Conservation (phyloP, 2,888 invertebrate species). For the Melanargia galathea region DNA sequence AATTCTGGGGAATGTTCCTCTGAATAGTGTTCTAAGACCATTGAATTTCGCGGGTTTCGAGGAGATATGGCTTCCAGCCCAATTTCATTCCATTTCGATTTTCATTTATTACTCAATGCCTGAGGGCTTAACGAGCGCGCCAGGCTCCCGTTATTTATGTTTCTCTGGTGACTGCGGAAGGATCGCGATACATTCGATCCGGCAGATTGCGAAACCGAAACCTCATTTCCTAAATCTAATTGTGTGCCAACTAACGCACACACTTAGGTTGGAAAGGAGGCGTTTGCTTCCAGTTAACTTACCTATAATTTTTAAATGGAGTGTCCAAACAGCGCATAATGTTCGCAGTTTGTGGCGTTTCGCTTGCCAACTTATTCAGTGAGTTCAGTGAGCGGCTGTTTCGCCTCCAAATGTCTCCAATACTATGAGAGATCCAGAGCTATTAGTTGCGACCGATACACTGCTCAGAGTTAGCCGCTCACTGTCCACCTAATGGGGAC, state of each 20-base stretch:
- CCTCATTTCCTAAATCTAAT: conserved; percentile 75
- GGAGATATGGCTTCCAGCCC: conserved; percentile 78
- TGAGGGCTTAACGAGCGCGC: conserved; percentile 80
- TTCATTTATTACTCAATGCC: conserved; percentile 81
- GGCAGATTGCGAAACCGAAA: conserved; percentile 67
- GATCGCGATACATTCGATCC: conserved; percentile 78
- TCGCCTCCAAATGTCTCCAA: no score
- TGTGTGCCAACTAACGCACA: conserved; percentile 74
- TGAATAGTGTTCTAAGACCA: conserved; percentile 74
- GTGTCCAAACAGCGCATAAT: no score
- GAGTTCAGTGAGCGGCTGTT: no score
- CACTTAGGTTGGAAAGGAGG: no score
- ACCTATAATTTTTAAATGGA: no score
- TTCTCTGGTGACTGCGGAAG: conserved; percentile 79
- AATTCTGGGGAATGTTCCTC: conserved; percentile 65
- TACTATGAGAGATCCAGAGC: no score
- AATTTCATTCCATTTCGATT: conserved; percentile 83
- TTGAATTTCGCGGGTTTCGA: conserved; percentile 72
- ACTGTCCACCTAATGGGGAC: no score
- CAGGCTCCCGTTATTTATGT: conserved; percentile 79
- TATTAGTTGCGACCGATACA: no score
- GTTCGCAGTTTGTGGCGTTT: no score
- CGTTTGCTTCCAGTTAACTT: no score
- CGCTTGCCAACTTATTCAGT: no score
- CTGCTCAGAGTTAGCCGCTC: no score